phyloP scores from a whole-genome alignment of 2,797 vertebrate genomes.

The Tenualosa thibaudeaui region DNA sequence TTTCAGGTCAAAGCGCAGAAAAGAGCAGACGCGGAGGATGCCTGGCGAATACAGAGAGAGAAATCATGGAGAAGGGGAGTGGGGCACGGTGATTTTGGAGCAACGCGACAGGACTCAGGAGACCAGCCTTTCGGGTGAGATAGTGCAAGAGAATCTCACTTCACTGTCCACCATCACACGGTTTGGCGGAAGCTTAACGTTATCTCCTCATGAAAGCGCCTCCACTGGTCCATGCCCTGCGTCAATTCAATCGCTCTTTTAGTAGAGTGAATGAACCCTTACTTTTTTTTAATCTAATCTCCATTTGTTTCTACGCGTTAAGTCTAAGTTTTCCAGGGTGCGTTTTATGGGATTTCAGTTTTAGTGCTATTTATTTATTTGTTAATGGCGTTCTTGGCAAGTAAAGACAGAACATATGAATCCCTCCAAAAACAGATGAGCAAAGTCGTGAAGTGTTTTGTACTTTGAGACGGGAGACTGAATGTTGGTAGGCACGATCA shows the following conservation, averaged over 20 bases:
- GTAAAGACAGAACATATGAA: neutral
- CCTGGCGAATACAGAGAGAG: conserved; percentile 45
- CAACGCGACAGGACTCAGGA: conserved; percentile 18
- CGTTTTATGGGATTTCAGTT: conserved; percentile 17
- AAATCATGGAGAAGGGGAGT: neutral
- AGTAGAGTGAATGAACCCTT: conserved; percentile 40
- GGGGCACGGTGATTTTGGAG: conserved; percentile 32
- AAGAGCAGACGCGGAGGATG: neutral
- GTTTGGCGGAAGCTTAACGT: conserved; percentile 28
- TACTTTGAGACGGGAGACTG: neutral
- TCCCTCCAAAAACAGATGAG: neutral
- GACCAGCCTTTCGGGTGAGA: conserved; percentile 32
- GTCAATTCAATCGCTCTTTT: conserved; percentile 49
- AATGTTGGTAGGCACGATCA: neutral
- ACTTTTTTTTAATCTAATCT: conserved; percentile 23
- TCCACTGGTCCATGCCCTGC: conserved; percentile 36
- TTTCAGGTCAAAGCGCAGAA: neutral
- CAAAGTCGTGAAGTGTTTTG: neutral
- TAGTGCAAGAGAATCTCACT: conserved; percentile 51
- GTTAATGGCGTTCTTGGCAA: neutral
- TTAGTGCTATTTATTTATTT: neutral
- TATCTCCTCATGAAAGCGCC: conserved; percentile 35
- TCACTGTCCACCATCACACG: conserved; percentile 61
- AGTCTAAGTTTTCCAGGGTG: neutral
- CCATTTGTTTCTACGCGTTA: neutral